phyloP scores from a whole-genome alignment of 2,797 vertebrate species.

The Anguilla obscura region DNA sequence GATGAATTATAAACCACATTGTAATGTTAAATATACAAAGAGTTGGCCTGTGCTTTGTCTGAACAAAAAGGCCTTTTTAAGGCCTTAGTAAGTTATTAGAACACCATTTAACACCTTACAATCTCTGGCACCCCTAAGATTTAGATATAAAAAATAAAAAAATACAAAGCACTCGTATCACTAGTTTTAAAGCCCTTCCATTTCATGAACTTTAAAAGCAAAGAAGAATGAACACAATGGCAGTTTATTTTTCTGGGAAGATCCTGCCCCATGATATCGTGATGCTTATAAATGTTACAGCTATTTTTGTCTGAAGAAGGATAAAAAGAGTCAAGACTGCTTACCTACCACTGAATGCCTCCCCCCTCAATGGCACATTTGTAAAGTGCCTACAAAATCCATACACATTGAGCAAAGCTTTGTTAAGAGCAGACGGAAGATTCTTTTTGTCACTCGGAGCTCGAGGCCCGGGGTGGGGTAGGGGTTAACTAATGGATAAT shows the following conservation, averaged over 20 bases:
- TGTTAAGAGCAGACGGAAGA: not conserved
- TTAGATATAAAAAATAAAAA: too few relatives aligned
- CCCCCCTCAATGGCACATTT: not conserved
- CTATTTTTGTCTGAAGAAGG: not conserved
- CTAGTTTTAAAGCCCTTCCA: not conserved
- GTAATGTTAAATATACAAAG: not conserved
- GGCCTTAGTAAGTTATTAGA: not conserved
- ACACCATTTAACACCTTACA: not conserved
- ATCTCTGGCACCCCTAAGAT: too few relatives aligned
- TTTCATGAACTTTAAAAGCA: not conserved
- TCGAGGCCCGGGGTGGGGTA: not conserved
- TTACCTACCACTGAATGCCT: too few relatives aligned
- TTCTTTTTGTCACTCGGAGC: not conserved
- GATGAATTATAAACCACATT: not conserved
- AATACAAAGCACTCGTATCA: not conserved
- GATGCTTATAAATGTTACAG: not conserved
- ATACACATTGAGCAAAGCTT: not conserved
- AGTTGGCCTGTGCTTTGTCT: not conserved
- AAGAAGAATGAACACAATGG: not conserved
- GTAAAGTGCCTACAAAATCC: not conserved
- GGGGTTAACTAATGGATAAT: constrained; percentile 43
- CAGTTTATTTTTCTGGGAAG: not conserved
- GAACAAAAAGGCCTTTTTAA: not conserved
- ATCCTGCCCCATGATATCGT: not conserved
- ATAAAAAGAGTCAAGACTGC: not conserved